Percentiles rank a stretch among this genome's conserved stretches.
These are phyloP conservation scores for Cydia amplana DNA, from an alignment of 1,140 invertebrate genomes.

Conservation along the genomic window DNA sequence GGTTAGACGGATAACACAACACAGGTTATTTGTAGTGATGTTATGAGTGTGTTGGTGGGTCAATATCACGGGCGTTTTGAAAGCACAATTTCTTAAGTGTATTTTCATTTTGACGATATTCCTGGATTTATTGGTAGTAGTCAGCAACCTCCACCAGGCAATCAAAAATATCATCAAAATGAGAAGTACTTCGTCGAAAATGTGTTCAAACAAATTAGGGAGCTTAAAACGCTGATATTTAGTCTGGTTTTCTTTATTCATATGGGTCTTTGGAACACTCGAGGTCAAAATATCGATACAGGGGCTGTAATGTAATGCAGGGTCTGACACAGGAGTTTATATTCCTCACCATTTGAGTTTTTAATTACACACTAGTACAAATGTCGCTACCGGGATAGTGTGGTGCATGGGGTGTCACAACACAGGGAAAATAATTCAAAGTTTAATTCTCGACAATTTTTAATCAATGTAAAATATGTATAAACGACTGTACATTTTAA, in stretches of 20 bases:
- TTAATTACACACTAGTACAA: constrained; percentile 28
- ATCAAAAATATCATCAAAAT: too few species aligned
- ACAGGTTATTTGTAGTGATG: constrained; percentile 25
- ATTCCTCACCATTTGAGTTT: not conserved
- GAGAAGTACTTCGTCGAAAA: too few species aligned
- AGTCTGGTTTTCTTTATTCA: not conserved
- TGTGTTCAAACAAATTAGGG: too few species aligned
- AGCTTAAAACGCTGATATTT: too few species aligned
- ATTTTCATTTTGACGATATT: too few species aligned
- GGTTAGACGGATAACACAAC: constrained; percentile 31
- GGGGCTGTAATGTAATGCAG: not conserved
- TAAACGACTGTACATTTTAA: constrained; percentile 62
- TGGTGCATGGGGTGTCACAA: constrained; percentile 36
- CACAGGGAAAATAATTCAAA: constrained; percentile 49
- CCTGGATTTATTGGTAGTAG: too few species aligned
- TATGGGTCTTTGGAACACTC: not conserved
- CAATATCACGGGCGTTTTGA: too few species aligned
- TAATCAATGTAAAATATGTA: constrained; percentile 61
- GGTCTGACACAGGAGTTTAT: not conserved
- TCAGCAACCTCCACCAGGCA: too few species aligned
- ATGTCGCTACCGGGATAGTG: constrained; percentile 50
- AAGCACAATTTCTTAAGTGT: too few species aligned
- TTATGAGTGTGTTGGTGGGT: constrained; percentile 4
- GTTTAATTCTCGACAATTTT: constrained; percentile 56
- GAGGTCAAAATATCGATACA: not conserved